Evolutionary conservation across 2,797 vertebrate species (phyloP), one percentile per base, ranked within the genome.

Genomic region (Ambastaia sidthimunki): DNA sequence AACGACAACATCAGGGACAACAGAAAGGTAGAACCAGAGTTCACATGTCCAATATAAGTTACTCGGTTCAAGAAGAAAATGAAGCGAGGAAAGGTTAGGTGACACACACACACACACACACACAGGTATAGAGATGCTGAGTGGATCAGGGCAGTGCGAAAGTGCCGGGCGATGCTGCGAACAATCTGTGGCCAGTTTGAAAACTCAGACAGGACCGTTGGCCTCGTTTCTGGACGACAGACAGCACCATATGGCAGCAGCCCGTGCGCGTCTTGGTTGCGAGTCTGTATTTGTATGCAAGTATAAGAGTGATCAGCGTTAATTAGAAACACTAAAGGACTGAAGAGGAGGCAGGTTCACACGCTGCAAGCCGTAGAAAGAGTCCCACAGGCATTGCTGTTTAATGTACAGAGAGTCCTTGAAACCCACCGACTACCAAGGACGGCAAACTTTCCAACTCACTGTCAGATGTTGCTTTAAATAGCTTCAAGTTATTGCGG

Each of bases 141-240:
- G 80, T 15, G 19, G 52, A 80, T 50, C 37, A 71, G 70, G 70
- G 80, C 83, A 82, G 81, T 60, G 48, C 71, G 67, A 80, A 87
- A 85, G 86, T 89, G 85, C 84, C 87, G 0, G 77, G 15, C 82
- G 79, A 85, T 86, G 87, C 81, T 85, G 86, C 88, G 89, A 89
- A 90, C 92, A 92, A 90, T 93, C 92, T 89, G 80, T 93, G 91
- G 91, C 89, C 90, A 89, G 91, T 93, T 92, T 93, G 92, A 93
- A 93, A 89, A 88, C 93, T 92, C 89, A 93, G 92, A 92, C 93
- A 94, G 91, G 91, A 91, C 90, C 90, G 91, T 89, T 93, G 93
- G 92, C 93, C 93, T 92, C 93, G 92, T 94, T 94, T 94, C 90
- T 89, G 91, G 90, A 92, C 92, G 93, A 93, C 91, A 93, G 91